A percentile compares a stretch with the other conserved stretches of the same genome.
phyloP scores from a whole-genome alignment of 2,113 vertebrate species.

The Suncus etruscus region DNA sequence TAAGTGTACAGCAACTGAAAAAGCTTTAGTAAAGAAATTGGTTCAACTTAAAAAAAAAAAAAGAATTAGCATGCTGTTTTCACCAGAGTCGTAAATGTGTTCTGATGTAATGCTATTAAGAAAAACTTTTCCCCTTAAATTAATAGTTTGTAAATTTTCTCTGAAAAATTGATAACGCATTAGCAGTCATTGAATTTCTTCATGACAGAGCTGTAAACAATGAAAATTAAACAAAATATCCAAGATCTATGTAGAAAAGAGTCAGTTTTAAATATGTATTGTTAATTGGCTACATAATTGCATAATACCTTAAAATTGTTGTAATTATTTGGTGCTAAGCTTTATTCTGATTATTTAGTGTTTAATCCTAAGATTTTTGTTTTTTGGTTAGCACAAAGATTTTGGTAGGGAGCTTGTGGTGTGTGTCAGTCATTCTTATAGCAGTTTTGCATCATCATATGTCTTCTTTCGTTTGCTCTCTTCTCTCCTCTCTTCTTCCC shows the following conservation, averaged over 20 bases:
- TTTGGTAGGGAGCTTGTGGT: neutral
- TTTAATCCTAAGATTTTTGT: neutral
- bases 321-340: neutral
- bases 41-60: too few relatives aligned
- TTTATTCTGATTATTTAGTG: neutral
- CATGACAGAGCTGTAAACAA: neutral
- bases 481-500: neutral
- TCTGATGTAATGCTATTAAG: neutral
- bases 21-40: too few relatives aligned
- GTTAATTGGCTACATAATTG: neutral
- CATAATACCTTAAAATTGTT: neutral
- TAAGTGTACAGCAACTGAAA: too few relatives aligned
- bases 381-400: neutral
- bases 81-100: neutral
- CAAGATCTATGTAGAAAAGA: neutral
- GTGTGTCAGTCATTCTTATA: neutral
- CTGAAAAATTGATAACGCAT: neutral
- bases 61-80: too few relatives aligned
- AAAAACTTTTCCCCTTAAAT: slow-evolving; percentile 5
- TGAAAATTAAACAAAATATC: neutral
- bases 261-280: neutral
- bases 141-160: slow-evolving; percentile 39
- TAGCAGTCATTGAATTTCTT: neutral
- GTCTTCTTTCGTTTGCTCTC: neutral
- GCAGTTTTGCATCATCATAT: neutral